Evolutionary conservation across 2,888 invertebrate species (phyloP), one percentile per base, ranked within the genome.

Genomic region (Cabera pusaria): DNA sequence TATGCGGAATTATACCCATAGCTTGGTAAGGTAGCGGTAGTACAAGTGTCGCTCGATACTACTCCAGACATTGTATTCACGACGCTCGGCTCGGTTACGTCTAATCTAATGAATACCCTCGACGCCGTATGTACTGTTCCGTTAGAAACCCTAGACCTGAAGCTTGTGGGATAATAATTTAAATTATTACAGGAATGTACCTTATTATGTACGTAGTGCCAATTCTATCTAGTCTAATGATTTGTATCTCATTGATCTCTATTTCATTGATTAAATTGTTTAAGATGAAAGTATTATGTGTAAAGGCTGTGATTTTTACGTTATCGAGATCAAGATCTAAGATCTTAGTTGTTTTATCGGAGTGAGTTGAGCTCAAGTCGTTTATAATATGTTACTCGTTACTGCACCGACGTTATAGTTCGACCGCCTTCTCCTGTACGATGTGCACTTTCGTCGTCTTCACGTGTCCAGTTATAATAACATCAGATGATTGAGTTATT

Each of bases 301-400:
- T 78, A 59, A 80, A 71, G 86, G 87, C 87, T 87, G 87, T 87
- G 87, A 87, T 72, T 84, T n/a, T 53, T 80, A 68, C 64, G 84
- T 85, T 81, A 64, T 72, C 65, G 67, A 63, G 67, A 63, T 65
- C 72, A 63, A 64, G 75, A 78, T 74, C 77, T 62, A 67, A 72
- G 76, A 80, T 80, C 71, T 66, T 56, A 51, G 59, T 67, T 64
- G 37, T 67, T 56, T 56, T 12, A 25, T 25, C 26, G 22, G 48
- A 34, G 54, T 55, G 41, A 55, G 59, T 59, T 55, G 32, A 52
- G 61, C 55, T 64, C 58, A 62, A 56, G 49, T 56, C 33, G 45
- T n/a, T n/a, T n/a, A n/a, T n/a, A n/a, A 52, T 9, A 42, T 54
- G 35, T 36, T 26, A 14, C 40, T 34, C 21, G 33, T 50, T 38